Percentiles rank a stretch among this genome's conserved stretches.
Evolutionary conservation across 2,888 invertebrate genomes (phyloP).

Genomic region (Timandra comae): DNA sequence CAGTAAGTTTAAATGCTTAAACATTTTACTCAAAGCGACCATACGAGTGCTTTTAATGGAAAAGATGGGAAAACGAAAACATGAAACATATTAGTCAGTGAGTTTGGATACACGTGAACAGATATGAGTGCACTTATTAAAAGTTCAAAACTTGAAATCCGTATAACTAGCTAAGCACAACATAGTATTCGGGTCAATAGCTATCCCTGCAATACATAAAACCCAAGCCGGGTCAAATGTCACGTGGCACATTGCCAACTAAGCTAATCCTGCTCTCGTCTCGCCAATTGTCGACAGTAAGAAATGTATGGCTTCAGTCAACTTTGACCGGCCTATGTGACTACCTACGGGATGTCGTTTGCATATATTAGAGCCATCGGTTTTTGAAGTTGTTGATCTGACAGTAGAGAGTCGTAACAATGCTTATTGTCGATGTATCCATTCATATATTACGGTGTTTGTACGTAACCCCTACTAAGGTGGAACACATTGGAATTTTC

Average conservation of each 20-base stretch:
- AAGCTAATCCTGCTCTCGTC: slow-evolving; percentile 37
- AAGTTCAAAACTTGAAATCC: slow-evolving; percentile 10
- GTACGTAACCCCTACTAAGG: no score
- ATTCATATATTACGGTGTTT: no score
- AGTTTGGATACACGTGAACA: neutral
- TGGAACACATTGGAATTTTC: no score
- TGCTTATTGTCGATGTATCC: no score
- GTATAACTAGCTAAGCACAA: slow-evolving; percentile 11
- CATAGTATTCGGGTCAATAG: slow-evolving; percentile 19
- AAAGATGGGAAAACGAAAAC: no score
- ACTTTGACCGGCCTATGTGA: slow-evolving; percentile 7
- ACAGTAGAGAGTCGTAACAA: no score
- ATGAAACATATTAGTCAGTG: neutral
- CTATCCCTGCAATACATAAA: slow-evolving; percentile 23
- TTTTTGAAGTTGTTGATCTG: slow-evolving; percentile 1
- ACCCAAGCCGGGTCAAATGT: slow-evolving; percentile 23
- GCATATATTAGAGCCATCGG: slow-evolving; percentile 8
- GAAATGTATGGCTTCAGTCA: slow-evolving; percentile 6
- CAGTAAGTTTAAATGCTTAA: no score
- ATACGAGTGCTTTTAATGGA: no score
- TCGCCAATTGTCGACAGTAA: slow-evolving; percentile 37
- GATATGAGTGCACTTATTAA: no score
- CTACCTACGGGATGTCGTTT: slow-evolving; percentile 12
- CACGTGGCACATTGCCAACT: slow-evolving; percentile 41
- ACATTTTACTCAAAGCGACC: no score